These are phyloP conservation scores for Tipula helvola DNA, from an alignment of 2,888 invertebrate species.

Conservation along the genomic window DNA sequence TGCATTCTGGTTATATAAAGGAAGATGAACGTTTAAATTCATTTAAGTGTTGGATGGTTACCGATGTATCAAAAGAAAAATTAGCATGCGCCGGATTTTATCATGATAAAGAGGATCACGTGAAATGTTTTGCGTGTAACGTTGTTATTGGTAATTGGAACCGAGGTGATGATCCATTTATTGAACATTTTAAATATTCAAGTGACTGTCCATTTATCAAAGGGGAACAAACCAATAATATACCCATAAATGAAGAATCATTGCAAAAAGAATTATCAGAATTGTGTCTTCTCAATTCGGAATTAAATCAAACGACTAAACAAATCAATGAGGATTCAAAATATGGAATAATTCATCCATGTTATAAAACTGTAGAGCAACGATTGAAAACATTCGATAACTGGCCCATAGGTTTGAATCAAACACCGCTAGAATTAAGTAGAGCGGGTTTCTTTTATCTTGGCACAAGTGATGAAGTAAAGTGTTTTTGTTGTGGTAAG, in stretches of 20 bases:
- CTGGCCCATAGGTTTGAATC: neutral
- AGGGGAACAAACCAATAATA: constrained; percentile 49
- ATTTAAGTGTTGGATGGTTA: neutral
- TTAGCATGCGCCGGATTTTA: constrained; percentile 76
- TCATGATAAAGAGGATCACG: constrained; percentile 62
- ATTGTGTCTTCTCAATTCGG: neutral
- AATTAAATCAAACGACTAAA: neutral
- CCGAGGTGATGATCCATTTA: constrained; percentile 64
- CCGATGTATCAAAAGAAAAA: neutral
- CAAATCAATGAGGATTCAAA: neutral
- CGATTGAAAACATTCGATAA: neutral
- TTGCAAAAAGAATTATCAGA: constrained; percentile 15
- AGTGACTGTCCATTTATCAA: constrained; percentile 66
- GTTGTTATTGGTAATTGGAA: constrained; percentile 74
- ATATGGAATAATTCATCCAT: neutral
- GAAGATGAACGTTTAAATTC: neutral
- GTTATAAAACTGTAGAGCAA: neutral
- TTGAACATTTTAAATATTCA: constrained; percentile 70
- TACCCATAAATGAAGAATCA: constrained; percentile 37
- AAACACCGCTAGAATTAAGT: neutral
- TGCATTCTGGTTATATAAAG: no score
- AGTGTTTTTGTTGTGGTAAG: neutral
- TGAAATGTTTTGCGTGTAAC: constrained; percentile 68
- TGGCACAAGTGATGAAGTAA: neutral
- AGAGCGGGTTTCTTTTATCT: neutral